Conservation (phyloP, 1,140 invertebrate genomes). For the Euura lappo region DNA sequence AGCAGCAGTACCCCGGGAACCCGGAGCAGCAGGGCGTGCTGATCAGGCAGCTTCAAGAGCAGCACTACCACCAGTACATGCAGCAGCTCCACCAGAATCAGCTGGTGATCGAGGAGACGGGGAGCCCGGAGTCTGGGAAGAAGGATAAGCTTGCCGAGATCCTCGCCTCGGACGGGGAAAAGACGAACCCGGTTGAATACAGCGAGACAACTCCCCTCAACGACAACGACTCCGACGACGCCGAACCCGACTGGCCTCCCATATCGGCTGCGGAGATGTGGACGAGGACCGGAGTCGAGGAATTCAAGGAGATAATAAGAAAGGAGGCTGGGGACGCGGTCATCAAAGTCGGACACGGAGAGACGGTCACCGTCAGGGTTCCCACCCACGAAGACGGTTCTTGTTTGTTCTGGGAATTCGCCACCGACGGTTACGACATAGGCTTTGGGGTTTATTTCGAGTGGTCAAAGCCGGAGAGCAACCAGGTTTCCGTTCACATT, state of each 20-base stretch:
- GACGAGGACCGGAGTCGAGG: constrained; percentile 89
- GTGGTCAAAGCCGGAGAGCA: constrained; percentile 88
- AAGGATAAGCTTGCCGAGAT: constrained; percentile 23
- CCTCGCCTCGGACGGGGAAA: constrained; percentile 11
- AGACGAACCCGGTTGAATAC: constrained; percentile 22
- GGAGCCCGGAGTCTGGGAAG: constrained; percentile 46
- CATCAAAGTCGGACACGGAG: constrained; percentile 96
- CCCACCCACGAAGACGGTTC: constrained; percentile 95
- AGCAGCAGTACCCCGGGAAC: constrained; percentile 94
- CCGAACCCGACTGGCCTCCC: constrained; percentile 52
- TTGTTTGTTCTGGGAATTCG: constrained; percentile 99
- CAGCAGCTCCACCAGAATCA: constrained; percentile 80
- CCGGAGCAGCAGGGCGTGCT: constrained; percentile 92
- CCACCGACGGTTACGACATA: constrained; percentile 97
- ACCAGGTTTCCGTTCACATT: constrained; percentile 86
- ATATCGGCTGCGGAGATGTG: constrained; percentile 92
- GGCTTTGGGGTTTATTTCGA: constrained; percentile 99
- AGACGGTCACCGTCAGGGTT: constrained; percentile 96
- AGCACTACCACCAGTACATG: constrained; percentile 98
- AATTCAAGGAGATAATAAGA: constrained; percentile 89
- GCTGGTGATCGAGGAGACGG: constrained; percentile 62
- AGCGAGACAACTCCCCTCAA: constrained; percentile 32
- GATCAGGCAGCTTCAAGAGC: constrained; percentile 92
- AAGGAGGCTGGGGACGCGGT: constrained; percentile 92
- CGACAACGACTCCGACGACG: constrained; percentile 55